Evolutionary conservation across 2,888 invertebrate species (phyloP), one percentile per base, ranked within the genome.

Genomic region (Xanthorhoe spadicearia): DNA sequence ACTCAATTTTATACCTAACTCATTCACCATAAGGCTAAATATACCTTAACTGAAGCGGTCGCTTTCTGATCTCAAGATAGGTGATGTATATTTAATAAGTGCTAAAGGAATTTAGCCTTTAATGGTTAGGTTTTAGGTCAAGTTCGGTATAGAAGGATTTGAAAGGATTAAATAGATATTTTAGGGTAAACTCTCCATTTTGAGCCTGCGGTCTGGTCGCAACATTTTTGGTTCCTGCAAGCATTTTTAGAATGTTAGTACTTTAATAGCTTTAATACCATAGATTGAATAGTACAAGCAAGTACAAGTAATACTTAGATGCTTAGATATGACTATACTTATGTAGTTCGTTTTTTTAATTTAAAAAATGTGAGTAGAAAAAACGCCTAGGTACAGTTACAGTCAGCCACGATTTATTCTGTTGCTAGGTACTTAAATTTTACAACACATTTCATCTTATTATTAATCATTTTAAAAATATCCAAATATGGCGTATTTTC

Each of bases 1-100:
- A 35, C 49, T 15, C 4, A 70, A 65, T 48, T 48, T 69, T 17
- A 61, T 65, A 66, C 66, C 48, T 66, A 69, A 23, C 8, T 0
- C 0, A 38, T 7, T 1, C 23, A n/a, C 0, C 0, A 1, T 59
- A 66, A 17, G 64, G 51, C 49, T 8, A 43, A 48, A 13, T 57
- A 61, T 61, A 38, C 43, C 0, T 52, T 48, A 52, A 35, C 55
- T 38, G 49, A 13, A 43, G 19, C 68, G 74, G 74, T 75, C 71
- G 75, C 78, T 79, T 76, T 81, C 76, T 77, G 80, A 80, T 77
- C 71, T 68, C 69, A 61, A 75, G 77, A 75, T 77, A 76, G 74
- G 72, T 74, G 74, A 77, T 75, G 72, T 74, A 76, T 77, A 77
- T 74, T 76, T 68, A 71, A 72, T 72, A 68, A 68, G 59, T 67